Conservation (phyloP, 2,797 vertebrate genomes). For the Lophotriccus pileatus region DNA sequence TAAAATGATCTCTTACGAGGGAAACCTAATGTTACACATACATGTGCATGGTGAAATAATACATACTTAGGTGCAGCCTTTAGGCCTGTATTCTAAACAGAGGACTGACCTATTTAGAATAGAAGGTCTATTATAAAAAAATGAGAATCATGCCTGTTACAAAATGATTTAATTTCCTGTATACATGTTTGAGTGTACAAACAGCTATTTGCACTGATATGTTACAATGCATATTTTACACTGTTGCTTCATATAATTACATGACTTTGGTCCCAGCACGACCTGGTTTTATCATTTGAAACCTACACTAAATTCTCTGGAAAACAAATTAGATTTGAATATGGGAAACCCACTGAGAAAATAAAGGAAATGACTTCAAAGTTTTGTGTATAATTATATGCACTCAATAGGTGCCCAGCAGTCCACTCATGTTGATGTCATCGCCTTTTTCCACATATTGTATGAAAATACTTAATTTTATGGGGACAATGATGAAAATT, state of each 20-base stretch:
- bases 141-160: background rate
- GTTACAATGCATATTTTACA: background rate
- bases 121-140: background rate
- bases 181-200: rapidly evolving
- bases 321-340: background rate
- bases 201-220: background rate
- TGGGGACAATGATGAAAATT: background rate
- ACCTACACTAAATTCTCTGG: background rate
- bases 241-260: background rate
- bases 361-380: background rate
- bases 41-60: background rate
- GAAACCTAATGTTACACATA: background rate
- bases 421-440: background rate
- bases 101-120: background rate
- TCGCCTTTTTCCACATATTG: background rate
- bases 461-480: background rate
- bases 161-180: background rate
- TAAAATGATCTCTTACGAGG: background rate
- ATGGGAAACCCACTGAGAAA: background rate
- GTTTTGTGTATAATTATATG: background rate
- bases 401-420: background rate
- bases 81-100: background rate
- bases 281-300: background rate
- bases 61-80: background rate
- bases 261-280: background rate